Evolutionary conservation across 2,113 vertebrate species (phyloP).

Genomic region (Chaetodon trifascialis): DNA sequence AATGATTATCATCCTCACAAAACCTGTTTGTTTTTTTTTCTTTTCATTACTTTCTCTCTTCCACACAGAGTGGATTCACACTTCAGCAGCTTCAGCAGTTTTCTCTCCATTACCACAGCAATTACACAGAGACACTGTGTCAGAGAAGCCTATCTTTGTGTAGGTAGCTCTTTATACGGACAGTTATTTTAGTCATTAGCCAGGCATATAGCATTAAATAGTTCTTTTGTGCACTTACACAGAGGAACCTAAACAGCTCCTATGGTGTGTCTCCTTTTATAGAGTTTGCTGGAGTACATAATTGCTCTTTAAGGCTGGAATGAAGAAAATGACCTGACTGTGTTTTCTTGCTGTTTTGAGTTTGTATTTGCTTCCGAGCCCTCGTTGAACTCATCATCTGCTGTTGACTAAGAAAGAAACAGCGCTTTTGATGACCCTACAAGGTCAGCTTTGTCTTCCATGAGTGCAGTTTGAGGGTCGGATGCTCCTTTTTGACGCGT

Average conservation of each 20-base stretch:
- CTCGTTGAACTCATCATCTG: not conserved
- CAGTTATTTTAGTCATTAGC: slow-evolving; percentile 14
- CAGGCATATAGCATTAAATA: slow-evolving; percentile 1
- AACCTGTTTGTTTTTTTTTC: not conserved
- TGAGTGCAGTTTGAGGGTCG: not conserved
- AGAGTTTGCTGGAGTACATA: not conserved
- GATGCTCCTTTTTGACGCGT: not conserved
- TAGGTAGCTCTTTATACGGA: not conserved
- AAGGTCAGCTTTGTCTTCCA: not conserved
- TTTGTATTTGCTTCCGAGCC: not conserved
- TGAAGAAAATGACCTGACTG: not conserved
- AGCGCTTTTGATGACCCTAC: not conserved
- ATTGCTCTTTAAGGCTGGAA: slow-evolving; percentile 13
- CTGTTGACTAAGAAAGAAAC: not conserved
- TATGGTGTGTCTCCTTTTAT: not conserved
- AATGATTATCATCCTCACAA: not conserved
- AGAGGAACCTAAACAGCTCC: not conserved
- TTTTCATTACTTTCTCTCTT: slow-evolving; percentile 1
- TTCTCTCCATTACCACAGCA: slow-evolving; percentile 30
- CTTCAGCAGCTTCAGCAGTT: slow-evolving; percentile 19
- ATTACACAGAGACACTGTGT: slow-evolving; percentile 12
- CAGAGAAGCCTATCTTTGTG: not conserved
- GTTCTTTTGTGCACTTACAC: slow-evolving; percentile 16
- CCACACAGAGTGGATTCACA: not conserved
- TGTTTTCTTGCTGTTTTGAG: not conserved